Percentiles rank a stretch among this genome's conserved stretches.
Conservation (phyloP, 2,797 vertebrate genomes). For the Sciurus vulgaris region DNA sequence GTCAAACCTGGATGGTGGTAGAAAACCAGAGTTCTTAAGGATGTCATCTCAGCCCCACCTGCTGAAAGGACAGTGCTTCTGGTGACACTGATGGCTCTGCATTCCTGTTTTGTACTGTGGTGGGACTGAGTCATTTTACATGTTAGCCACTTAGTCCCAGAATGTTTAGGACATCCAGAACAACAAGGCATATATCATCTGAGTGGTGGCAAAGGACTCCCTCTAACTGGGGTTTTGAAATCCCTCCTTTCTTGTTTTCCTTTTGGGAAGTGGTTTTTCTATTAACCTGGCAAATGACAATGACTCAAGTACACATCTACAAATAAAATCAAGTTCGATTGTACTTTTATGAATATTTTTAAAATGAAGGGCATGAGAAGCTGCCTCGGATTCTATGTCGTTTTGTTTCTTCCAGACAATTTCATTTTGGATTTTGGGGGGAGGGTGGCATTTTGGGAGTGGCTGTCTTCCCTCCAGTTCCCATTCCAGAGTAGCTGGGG, state of each 20-base stretch:
- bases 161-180: background rate
- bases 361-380: conserved; percentile 23
- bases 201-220: background rate
- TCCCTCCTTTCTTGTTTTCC: background rate
- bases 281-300: background rate
- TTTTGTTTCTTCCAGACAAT: conserved; percentile 15
- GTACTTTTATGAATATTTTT: conserved; percentile 1
- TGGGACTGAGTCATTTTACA: background rate
- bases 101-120: background rate
- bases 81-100: background rate
- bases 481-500: background rate
- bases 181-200: background rate
- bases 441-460: background rate
- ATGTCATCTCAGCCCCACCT: background rate
- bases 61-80: background rate
- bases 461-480: background rate
- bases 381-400: background rate
- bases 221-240: background rate
- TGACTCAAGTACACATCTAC: background rate
- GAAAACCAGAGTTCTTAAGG: background rate
- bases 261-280: background rate
- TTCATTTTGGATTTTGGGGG: background rate
- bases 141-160: background rate
- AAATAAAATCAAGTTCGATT: background rate
- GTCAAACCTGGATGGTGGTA: background rate